Evolutionary conservation across 2,113 vertebrate species (phyloP).

Genomic region (Cepphus grylle): DNA sequence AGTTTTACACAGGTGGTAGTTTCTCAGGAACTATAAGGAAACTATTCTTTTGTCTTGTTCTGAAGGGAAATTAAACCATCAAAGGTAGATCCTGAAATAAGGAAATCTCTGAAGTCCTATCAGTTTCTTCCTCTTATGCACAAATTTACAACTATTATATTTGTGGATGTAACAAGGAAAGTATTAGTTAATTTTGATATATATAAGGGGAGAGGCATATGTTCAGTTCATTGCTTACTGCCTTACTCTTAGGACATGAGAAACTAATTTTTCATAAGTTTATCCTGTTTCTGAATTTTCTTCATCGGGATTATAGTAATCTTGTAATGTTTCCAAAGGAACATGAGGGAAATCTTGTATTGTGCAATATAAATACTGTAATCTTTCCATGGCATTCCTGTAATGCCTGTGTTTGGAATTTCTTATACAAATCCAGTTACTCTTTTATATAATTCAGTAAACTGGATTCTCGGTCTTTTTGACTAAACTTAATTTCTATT

Average conservation of each 20-base stretch:
- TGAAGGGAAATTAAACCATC: not conserved
- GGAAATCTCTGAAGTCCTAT: not conserved
- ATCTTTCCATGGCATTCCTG: not conserved
- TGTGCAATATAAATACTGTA: not conserved
- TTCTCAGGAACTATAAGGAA: not conserved
- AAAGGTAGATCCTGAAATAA: not conserved
- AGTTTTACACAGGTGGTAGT: not conserved
- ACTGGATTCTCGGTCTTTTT: not conserved
- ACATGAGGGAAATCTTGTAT: not conserved
- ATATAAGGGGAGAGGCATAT: not conserved
- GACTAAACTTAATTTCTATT: not conserved
- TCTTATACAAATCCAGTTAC: not conserved
- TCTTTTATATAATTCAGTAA: not conserved
- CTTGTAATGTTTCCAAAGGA: not conserved
- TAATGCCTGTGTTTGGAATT: not conserved
- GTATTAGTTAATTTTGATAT: not conserved
- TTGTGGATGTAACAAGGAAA: not conserved
- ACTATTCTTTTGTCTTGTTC: not conserved
- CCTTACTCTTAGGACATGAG: not conserved
- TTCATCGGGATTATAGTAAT: not conserved
- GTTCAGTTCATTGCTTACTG: not conserved
- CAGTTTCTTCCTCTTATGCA: not conserved
- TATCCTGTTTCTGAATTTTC: not conserved
- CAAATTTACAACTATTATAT: not conserved
- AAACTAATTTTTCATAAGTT: not conserved